These are phyloP conservation scores for Danio aesculapii DNA, from an alignment of 2,797 vertebrate species.

Conservation along the genomic window DNA sequence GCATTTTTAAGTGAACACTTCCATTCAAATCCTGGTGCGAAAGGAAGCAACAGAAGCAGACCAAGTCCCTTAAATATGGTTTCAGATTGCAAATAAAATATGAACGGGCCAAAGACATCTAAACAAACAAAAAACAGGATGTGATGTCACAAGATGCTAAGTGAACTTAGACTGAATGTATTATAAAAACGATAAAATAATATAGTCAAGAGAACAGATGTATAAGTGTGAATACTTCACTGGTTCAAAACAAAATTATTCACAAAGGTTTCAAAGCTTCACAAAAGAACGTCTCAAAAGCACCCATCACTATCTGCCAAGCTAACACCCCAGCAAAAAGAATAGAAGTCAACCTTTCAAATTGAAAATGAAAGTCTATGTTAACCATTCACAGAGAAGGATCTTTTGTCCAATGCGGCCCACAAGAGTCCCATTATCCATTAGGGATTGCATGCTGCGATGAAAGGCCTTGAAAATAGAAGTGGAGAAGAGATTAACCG, in stretches of 20 bases:
- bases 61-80: too few relatives aligned
- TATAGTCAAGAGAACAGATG: too few relatives aligned
- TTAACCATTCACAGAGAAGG: conserved; percentile 30
- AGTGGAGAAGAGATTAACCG: conserved; percentile 57
- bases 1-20: too few relatives aligned
- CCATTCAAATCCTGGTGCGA: too few relatives aligned
- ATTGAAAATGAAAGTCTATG: conserved; percentile 24
- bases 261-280: background rate
- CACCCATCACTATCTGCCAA: background rate
- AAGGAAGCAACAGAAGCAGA: too few relatives aligned
- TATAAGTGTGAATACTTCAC: too few relatives aligned
- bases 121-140: too few relatives aligned
- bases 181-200: too few relatives aligned
- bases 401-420: conserved; percentile 23
- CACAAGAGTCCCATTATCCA: conserved; percentile 8
- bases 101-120: too few relatives aligned
- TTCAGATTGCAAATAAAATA: too few relatives aligned
- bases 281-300: background rate
- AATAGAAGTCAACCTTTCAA: conserved; percentile 22
- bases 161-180: too few relatives aligned
- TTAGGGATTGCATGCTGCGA: conserved; percentile 8
- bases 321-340: background rate
- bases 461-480: conserved; percentile 37
- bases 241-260: background rate
- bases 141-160: too few relatives aligned